Base-by-base conservation (phyloP, 2,797 vertebrate species). In the Enteromius treurensis region DNA sequence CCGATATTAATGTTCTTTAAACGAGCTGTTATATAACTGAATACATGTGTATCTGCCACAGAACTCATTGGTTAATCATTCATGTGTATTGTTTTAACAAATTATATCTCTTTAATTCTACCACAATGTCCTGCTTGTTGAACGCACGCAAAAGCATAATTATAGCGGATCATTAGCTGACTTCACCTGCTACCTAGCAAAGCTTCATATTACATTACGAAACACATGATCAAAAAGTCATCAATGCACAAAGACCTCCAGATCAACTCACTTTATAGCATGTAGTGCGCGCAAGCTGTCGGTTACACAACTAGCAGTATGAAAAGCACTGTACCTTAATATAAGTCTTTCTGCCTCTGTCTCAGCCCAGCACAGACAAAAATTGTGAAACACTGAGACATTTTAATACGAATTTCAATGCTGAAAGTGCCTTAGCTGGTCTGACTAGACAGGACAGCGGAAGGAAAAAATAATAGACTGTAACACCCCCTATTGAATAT, bases 341-440 rank as follows among this genome's bases (percentile, higher is more conserved):
- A 86, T 83, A 90, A 64, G 68, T 34, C 55, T 75, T 64, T 47
- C 49, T 76, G 51, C 29, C 55, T 77, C 53, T 29, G 85, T 83
- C 90, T 92, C 92, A 92, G 91, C 87, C 85, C 86, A 86, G 89
- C 94, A 95, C 93, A 93, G 93, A 94, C 93, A 94, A 86, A 94
- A 94, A 91, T 93, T 95, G 93, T 92, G 93, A 89, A 80, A 64
- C 87, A 87, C 90, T 87, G 90, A 91, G 88, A 88, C 23, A 53
- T 53, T 45, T 42, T 79, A 74, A 47, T 77, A 29, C 32, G 29
- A 77, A 75, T 70, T 76, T 62, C 47, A 53, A 42, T 32, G 23
- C n/a, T 69, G 49, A 55, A 69, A 58, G 60, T 82, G 80, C 40
- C 68, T 34, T 47, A 62, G 15, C 29, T 73, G 32, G 11, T 60